A percentile compares a stretch with the other conserved stretches of the same genome.
Evolutionary conservation across 2,113 vertebrate species (phyloP).

Genomic region (Ursus arctos): DNA sequence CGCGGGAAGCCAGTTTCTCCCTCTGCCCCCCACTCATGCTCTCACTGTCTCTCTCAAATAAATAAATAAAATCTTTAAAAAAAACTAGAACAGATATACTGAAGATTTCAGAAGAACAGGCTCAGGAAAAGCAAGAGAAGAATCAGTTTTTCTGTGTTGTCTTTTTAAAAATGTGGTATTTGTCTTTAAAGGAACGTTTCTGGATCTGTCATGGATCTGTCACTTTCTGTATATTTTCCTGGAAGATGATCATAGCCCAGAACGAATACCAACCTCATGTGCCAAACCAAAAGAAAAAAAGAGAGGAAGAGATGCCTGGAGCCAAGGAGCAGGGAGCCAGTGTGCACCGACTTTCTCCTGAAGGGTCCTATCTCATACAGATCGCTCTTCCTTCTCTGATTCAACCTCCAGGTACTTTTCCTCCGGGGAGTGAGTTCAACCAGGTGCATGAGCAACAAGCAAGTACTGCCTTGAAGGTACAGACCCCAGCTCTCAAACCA

Average conservation of each 20-base stretch:
- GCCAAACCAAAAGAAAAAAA: neutral
- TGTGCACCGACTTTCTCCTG: fast-evolving
- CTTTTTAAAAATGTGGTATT: neutral
- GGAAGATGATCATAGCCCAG: neutral
- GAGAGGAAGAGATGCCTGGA: neutral
- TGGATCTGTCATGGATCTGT: neutral
- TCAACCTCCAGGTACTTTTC: neutral
- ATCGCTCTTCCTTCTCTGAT: neutral
- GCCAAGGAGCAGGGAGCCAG: neutral
- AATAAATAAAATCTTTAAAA: neutral
- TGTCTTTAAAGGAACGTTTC: neutral
- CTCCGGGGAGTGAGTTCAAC: neutral
- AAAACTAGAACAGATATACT: neutral
- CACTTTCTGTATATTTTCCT: neutral
- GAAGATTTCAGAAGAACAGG: neutral
- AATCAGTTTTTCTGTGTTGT: neutral
- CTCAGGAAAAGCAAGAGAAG: neutral
- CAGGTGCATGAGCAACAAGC: neutral
- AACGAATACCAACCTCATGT: neutral
- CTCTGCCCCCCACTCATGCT: neutral
- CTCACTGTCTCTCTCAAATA: neutral
- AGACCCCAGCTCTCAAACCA: neutral
- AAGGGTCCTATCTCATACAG: fast-evolving
- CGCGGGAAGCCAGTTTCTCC: too few relatives aligned
- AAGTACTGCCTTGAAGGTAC: fast-evolving